Base-by-base conservation (phyloP, 2,113 vertebrate species). In the Pleuronectes platessa region DNA sequence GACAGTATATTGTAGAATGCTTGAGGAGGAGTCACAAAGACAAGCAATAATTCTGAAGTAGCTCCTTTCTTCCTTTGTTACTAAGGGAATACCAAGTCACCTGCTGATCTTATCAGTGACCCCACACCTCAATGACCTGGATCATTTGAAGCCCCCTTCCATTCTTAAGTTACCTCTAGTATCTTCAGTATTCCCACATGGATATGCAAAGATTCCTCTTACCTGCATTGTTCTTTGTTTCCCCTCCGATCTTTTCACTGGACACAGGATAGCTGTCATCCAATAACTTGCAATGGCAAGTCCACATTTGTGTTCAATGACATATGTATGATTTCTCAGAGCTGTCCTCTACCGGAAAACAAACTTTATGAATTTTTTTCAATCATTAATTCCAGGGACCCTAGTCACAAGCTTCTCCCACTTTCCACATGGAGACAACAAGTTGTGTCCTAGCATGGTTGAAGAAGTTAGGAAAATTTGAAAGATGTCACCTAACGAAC, bases 161-260 rank as follows among this genome's bases (percentile, higher is more conserved):
- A 31, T 74, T 71, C 13, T n/a, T 49, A 49, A 13, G n/a, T 63
- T 21, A 53, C 40, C 63, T 55, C n/a, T 26, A 2, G 23, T 63
- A 75, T 65, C 73, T 64, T 17, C 9, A 13, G 23, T 65, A 17
- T 64, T 79, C 71, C 55, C 71, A 65, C 20, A 49, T 60, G 68
- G 37, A 71, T 68, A 78, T 55, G 2, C 15, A 60, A 26, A 55
- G 13, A 64, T 27, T 2, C 24, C 17, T 55, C 54, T 74, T 17
- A 74, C 53, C 51, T 60, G 51, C 42, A 9, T 26, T 6, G 2
- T 7, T 66, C 15, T 59, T 64, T 60, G 51, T 17, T 18, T 7
- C 61, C 23, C 15, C 5, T 2, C 5, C 21, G 2, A 20, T 65
- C 5, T 20, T 72, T 55, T 71, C 4, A 23, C 23, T 27, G 1